These are phyloP conservation scores for Bradypus variegatus DNA, from an alignment of 2,797 vertebrate genomes.

Conservation along the genomic window DNA sequence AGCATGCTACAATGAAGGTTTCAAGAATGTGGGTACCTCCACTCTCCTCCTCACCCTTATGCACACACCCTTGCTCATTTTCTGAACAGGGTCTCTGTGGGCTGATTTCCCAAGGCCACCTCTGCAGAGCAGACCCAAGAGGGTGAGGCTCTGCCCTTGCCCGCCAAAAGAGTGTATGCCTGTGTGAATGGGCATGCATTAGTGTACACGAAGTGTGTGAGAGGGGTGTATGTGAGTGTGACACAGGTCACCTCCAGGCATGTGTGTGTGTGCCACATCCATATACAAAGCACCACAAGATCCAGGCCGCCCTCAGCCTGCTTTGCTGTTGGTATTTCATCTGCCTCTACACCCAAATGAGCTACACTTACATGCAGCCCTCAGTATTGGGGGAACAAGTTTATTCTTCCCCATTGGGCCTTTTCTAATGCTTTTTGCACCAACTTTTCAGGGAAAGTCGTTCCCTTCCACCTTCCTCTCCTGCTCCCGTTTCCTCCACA, in stretches of 20 bases:
- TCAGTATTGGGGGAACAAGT: neutral
- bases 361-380: neutral
- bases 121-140: conserved; percentile 36
- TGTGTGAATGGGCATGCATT: neutral
- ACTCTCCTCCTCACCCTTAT: neutral
- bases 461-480: neutral
- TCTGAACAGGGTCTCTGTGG: conserved; percentile 10
- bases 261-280: conserved; percentile 31
- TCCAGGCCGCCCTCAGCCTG: neutral
- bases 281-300: conserved; percentile 32
- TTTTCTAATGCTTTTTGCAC: conserved; percentile 40
- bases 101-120: conserved; percentile 34
- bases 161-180: neutral
- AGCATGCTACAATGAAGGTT: neutral
- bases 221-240: conserved; percentile 37
- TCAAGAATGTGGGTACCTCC: neutral
- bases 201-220: neutral
- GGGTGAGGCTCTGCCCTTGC: conserved; percentile 13
- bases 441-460: conserved; percentile 51
- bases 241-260: conserved; percentile 27
- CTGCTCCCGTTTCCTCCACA: neutral
- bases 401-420: neutral
- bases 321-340: neutral
- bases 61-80: neutral
- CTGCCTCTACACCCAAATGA: neutral